Evolutionary conservation across 2,797 vertebrate species (phyloP).

Genomic region (Halcyon chelicuti): DNA sequence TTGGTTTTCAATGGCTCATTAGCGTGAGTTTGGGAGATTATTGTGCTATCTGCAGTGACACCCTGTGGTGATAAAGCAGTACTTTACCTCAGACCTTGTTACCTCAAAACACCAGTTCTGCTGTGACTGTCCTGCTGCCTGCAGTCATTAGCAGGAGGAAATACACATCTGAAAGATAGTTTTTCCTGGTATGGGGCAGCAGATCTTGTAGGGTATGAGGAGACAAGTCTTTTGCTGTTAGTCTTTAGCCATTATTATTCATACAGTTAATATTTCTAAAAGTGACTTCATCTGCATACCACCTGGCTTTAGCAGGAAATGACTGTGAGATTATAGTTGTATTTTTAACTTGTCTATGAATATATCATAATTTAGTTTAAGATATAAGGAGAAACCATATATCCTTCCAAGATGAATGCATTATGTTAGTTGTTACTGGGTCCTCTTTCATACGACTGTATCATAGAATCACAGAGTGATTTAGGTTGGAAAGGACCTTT

Average conservation of each 20-base stretch:
- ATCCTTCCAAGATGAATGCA: background rate
- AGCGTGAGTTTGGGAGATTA: background rate
- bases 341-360: background rate
- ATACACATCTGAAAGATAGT: background rate
- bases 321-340: background rate
- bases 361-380: background rate
- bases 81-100: background rate
- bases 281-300: background rate
- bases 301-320: background rate
- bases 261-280: background rate
- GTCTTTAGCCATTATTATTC: background rate
- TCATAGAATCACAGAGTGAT: background rate
- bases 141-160: background rate
- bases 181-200: background rate
- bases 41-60: slow-evolving; percentile 56
- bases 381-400: background rate
- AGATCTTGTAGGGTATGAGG: background rate
- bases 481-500: background rate
- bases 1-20: background rate
- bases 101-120: background rate
- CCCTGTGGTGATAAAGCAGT: slow-evolving; percentile 23
- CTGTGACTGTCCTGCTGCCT: background rate
- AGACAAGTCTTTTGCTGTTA: background rate
- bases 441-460: too few relatives aligned
- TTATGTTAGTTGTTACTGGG: too few relatives aligned